Conservation (phyloP, 2,888 invertebrate species). For the Noctua fimbriata region DNA sequence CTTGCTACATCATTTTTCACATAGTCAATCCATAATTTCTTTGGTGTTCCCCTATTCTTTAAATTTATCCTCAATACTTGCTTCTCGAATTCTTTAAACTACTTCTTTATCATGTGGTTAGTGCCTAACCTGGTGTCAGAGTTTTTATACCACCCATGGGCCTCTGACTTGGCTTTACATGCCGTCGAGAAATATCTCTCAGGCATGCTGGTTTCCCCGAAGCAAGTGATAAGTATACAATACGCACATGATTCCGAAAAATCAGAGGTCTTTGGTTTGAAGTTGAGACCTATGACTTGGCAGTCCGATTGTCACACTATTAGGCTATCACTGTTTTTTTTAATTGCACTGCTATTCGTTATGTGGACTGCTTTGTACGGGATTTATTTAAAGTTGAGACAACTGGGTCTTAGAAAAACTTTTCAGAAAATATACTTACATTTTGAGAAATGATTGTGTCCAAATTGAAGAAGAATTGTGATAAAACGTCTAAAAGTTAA, state of each 20-base stretch:
- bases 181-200: no score
- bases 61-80: neutral
- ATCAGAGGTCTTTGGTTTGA: no score
- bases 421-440: neutral
- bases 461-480: neutral
- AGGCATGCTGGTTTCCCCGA: no score
- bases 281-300: no score
- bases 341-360: constrained; percentile 73
- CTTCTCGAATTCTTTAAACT: neutral
- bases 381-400: constrained; percentile 31
- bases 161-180: no score
- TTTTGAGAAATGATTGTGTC: neutral
- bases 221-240: no score
- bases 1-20: neutral
- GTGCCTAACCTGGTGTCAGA: no score
- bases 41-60: no score
- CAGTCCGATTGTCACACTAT: no score
- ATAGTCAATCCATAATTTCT: neutral
- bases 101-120: no score
- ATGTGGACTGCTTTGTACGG: constrained; percentile 53
- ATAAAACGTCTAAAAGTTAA: neutral
- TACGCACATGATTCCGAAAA: no score
- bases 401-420: neutral
- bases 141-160: no score
- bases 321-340: neutral